Evolutionary conservation across 2,888 invertebrate species (phyloP), one percentile per base, ranked within the genome.

Genomic region (Meliscaeva auricollis): DNA sequence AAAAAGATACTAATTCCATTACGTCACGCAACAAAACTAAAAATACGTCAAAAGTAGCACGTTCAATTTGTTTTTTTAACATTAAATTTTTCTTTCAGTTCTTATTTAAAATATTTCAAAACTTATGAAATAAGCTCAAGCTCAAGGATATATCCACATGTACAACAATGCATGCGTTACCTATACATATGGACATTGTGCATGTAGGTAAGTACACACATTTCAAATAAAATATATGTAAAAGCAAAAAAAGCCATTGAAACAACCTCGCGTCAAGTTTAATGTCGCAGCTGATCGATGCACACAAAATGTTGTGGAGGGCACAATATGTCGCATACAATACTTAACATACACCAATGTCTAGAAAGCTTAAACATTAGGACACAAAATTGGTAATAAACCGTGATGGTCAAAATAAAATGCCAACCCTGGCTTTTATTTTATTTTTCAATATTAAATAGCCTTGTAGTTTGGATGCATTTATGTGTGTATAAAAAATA

Each of bases 81-180:
- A 3, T 26, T 41, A 13, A 17, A 20, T 38, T 32, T 48, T 58
- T 30, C 7, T 26, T n/a, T 17, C 13, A 15, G 1, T 46, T 30
- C 1, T 32, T 8, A 20, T 20, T 17, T 17, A 35, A 44, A 9
- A 58, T 4, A 46, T 66, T 72, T 82, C 46, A 44, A 70, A 56
- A 48, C 54, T 84, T 26, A 66, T 84, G 80, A 80, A 84, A 80
- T 80, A 50, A 66, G 38, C 70, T 79, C 84, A 84, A 84, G 84
- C 84, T 84, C 84, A 84, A 84, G 84, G 84, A 84, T 80, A 58
- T 62, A 56, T n/a, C n/a, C n/a, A n/a, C n/a, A n/a, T n/a, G n/a
- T n/a, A n/a, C n/a, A n/a, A n/a, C n/a, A n/a, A n/a, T n/a, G n/a
- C n/a, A n/a, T n/a, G n/a, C n/a, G n/a, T n/a, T n/a, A n/a, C n/a